Evolutionary conservation across 2,888 invertebrate genomes (phyloP), one percentile per base, ranked within the genome.

Genomic region (Athalia circularis): DNA sequence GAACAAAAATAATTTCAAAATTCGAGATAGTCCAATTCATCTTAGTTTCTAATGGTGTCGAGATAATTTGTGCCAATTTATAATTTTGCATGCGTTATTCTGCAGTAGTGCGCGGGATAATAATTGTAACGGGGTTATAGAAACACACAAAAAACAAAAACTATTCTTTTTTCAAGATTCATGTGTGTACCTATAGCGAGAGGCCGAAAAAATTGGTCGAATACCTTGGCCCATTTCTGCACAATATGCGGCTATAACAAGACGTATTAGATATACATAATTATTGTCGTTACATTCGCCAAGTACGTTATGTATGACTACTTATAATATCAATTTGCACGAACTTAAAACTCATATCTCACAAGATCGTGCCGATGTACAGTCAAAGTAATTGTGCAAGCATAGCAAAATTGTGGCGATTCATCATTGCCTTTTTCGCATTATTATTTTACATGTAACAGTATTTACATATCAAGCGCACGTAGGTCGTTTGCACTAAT

Each of bases 401-500:
- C 52, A 11, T 62, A 50, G 62, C 62, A n/a, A 52, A 72, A 75
- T 29, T 62, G 11, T 50, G 43, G 75, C 75, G 43, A 75, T 75
- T 75, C 75, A 75, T 75, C 62, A 75, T 64, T 75, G 62, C 75
- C 75, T 48, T 64, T 64, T 62, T 62, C 6, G 62, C 50, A 75
- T 75, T 75, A 61, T 75, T 75, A 64, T 75, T 62, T 61, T 9
- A 72, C 7, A 9, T 62, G 8, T 62, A 13, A 15, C 11, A 29
- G 29, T 29, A 72, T 72, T 72, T 64, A 54, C 75, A 62, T 75
- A 75, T 72, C 50, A 52, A 15, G 45, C 72, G 15, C 4, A 68
- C 29, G 67, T 54, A 68, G 29, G 15, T 9, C 64, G 64, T 43
- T 7, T 68, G 29, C 29, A 29, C 29, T 29, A 29, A 29, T 29